Percentiles rank a stretch among this genome's conserved stretches.
phyloP scores from a whole-genome alignment of 2,113 vertebrate genomes.

The Gallinago paraguaiae region DNA sequence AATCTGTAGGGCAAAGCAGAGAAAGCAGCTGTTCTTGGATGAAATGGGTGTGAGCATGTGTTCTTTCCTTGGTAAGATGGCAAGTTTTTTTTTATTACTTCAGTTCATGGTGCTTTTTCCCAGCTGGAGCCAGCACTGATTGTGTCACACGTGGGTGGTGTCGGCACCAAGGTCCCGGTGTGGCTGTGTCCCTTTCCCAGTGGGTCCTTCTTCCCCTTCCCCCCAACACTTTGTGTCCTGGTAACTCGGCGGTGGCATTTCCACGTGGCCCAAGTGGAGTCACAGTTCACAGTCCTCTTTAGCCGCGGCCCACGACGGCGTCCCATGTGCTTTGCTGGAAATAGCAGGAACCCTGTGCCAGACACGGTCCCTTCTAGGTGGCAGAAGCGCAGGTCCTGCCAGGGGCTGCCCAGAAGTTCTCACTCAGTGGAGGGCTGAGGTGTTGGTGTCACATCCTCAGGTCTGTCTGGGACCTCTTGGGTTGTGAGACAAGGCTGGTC shows the following conservation, averaged over 20 bases:
- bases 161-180: neutral
- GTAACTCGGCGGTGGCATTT: neutral
- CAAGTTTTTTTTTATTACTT: neutral
- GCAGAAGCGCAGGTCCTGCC: too few species aligned
- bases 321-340: neutral
- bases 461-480: neutral
- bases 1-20: neutral
- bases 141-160: neutral
- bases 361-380: rapidly evolving
- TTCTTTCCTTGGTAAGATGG: neutral
- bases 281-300: neutral
- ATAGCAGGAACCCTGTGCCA: neutral
- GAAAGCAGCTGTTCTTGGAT: neutral
- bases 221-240: neutral
- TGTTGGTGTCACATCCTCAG: neutral
- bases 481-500: neutral
- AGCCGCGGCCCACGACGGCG: rapidly evolving
- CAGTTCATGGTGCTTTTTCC: neutral
- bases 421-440: too few species aligned
- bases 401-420: neutral
- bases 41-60: neutral
- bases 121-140: neutral
- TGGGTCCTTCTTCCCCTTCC: neutral
- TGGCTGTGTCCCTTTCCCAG: too few species aligned
- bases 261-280: neutral